Evolutionary conservation across 2,797 vertebrate species (phyloP).

Genomic region (Danio kyathit): DNA sequence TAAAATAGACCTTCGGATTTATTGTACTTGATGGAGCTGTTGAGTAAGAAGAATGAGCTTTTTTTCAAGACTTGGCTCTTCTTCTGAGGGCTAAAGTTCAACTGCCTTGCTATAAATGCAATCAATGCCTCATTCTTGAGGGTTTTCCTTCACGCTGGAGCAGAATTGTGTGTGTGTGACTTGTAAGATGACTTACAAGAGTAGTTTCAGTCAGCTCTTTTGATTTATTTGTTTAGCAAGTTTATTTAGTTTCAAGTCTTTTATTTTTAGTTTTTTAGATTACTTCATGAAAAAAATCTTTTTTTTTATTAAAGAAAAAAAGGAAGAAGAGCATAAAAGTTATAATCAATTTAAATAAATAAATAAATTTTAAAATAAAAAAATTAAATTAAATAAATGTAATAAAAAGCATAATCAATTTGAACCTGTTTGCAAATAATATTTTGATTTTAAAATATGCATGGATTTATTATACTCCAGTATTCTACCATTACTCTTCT

Average conservation of each 20-base stretch:
- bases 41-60: slow-evolving; percentile 52
- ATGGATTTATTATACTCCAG: too few relatives aligned
- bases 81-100: slow-evolving; percentile 66
- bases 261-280: background rate
- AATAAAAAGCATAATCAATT: too few relatives aligned
- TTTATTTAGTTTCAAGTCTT: background rate
- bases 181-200: background rate
- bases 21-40: slow-evolving; percentile 40
- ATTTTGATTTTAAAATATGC: too few relatives aligned
- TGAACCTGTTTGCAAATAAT: too few relatives aligned
- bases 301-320: too few relatives aligned
- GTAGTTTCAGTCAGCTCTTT: background rate
- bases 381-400: too few relatives aligned
- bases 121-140: slow-evolving; percentile 66
- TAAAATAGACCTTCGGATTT: slow-evolving; percentile 32
- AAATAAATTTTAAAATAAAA: too few relatives aligned
- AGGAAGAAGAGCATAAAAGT: too few relatives aligned
- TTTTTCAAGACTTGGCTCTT: slow-evolving; percentile 58
- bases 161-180: background rate
- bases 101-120: slow-evolving; percentile 65
- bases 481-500: too few relatives aligned
- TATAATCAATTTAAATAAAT: too few relatives aligned
- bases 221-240: background rate
- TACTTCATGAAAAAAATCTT: background rate
- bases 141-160: slow-evolving; percentile 59